Base-by-base conservation (phyloP, 2,888 invertebrate species). In the Drosophila neutralis region DNA sequence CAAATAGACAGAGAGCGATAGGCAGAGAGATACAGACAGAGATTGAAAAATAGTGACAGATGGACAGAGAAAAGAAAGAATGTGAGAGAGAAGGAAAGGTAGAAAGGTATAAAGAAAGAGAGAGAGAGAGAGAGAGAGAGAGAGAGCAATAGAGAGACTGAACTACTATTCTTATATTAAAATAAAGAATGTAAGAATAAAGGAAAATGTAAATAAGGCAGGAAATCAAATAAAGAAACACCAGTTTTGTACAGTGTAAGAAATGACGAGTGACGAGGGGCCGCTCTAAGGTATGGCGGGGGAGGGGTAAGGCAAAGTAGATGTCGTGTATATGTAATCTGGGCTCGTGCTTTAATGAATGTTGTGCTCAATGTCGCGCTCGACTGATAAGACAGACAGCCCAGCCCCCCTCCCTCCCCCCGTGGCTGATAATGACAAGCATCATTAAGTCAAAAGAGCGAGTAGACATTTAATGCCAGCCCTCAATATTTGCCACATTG, bases 391-490 rank as follows among this genome's bases (percentile, higher is more conserved):
- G 69, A 69, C 72, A 42, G n/a, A 33, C 15, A 21, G 15, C 4
- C 15, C 13, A 45, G 11, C 7, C 15, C 4, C 21, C 21, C 13
- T 15, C 2, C 13, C n/a, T 11, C 1, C 21, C 2, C n/a, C 7
- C 13, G 1, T 15, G 64, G 62, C 73, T 75, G 84, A 86, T 89
- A 85, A 89, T 77, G 79, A 79, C 87, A 84, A 87, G 87, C 83
- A 83, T 83, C 85, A 79, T 89, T 87, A 87, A 77, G 80, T 83
- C 27, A 75, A n/a, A 36, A 36, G 18, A 45, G 56, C 15, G 24
- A 27, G 21, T 13, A 40, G 15, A 42, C 57, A 57, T 57, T 57
- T 40, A 57, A 57, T 40, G 31, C 42, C 42, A 40, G 21, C 31
- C 31, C 40, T 15, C 10, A 38, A 36, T 78, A 84, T 67, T 67